These are phyloP conservation scores for Lepidurus apus DNA, from an alignment of 1,140 invertebrate genomes.

Conservation along the genomic window DNA sequence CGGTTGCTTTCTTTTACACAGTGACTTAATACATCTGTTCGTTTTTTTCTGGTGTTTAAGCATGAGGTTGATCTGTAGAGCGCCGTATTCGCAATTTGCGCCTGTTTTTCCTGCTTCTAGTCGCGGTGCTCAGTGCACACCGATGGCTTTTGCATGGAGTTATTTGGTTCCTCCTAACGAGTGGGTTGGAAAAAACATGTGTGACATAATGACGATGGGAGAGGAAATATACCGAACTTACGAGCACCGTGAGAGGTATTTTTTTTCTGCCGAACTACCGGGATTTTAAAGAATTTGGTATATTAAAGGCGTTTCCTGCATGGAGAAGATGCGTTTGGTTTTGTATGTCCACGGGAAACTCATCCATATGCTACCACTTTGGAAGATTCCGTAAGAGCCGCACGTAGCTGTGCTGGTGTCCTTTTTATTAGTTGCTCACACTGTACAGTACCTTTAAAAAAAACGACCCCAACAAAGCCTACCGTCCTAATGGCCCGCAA, in stretches of 20 bases:
- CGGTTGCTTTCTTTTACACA: no score
- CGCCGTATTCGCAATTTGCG: no score
- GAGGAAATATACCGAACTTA: neutral
- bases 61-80: no score
- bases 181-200: neutral
- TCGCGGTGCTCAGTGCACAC: no score
- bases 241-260: neutral
- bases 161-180: neutral
- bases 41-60: no score
- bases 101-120: no score
- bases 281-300: neutral
- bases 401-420: neutral
- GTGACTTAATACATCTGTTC: no score
- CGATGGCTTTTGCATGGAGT: neutral
- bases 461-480: no score
- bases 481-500: no score
- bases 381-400: neutral
- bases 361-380: neutral
- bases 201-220: neutral
- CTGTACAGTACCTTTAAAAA: no score
- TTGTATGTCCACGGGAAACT: neutral
- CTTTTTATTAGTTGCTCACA: no score
- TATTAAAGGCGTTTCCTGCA: neutral
- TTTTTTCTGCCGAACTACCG: slow-evolving; percentile 4
- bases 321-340: no score